A percentile compares a stretch with the other conserved stretches of the same genome.
phyloP scores from a whole-genome alignment of 1,140 invertebrate genomes.

The Monochamus saltuarius region DNA sequence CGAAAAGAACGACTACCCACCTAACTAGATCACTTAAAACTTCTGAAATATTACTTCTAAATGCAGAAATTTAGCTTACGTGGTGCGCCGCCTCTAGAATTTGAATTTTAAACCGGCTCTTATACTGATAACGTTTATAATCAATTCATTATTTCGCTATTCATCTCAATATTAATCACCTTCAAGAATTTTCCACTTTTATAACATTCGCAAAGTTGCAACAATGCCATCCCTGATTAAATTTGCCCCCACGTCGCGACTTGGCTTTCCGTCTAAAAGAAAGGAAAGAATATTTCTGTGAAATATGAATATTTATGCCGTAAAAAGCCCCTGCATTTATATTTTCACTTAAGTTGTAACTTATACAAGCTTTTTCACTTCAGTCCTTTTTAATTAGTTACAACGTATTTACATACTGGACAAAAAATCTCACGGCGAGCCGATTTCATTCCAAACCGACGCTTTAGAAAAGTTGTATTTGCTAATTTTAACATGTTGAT shows the following conservation, averaged over 20 bases:
- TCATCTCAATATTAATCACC: too few species aligned
- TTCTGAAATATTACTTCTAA: too few species aligned
- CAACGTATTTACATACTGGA: slow-evolving; percentile 27
- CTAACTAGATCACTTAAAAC: slow-evolving; percentile 9
- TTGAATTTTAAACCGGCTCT: too few species aligned
- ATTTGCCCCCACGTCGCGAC: slow-evolving; percentile 2
- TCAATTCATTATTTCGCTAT: too few species aligned
- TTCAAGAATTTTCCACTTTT: too few species aligned
- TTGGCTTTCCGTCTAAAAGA: slow-evolving; percentile 9
- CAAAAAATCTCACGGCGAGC: slow-evolving; percentile 25
- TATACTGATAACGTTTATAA: too few species aligned
- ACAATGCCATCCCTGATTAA: slow-evolving; percentile 3
- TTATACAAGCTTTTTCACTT: slow-evolving; percentile 38
- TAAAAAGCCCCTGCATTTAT: slow-evolving; percentile 27
- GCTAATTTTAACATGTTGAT: too few species aligned
- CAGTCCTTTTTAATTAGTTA: slow-evolving; percentile 32
- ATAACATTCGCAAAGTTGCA: too few species aligned
- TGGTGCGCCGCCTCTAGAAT: too few species aligned
- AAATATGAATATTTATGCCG: slow-evolving; percentile 34
- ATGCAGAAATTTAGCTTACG: too few species aligned
- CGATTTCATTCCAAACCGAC: slow-evolving; percentile 8
- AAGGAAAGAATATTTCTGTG: slow-evolving; percentile 20
- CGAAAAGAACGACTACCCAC: slow-evolving; percentile 11
- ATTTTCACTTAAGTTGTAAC: slow-evolving; percentile 36
- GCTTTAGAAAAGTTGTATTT: slow-evolving; percentile 18